These are phyloP conservation scores for Punctoribates punctum DNA, from an alignment of 2,888 invertebrate species.

Conservation along the genomic window DNA sequence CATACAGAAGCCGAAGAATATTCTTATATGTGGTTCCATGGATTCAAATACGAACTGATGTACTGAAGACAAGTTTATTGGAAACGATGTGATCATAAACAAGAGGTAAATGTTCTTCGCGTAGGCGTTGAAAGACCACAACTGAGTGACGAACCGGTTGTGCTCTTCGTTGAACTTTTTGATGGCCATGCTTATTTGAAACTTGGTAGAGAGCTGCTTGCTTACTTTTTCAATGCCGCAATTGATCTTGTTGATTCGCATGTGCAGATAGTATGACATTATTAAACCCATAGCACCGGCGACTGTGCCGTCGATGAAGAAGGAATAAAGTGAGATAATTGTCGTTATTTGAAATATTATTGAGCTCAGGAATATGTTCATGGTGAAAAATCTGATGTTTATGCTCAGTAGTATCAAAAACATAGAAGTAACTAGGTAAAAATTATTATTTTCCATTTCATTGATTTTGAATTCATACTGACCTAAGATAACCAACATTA, in stretches of 20 bases:
- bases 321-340: not conserved
- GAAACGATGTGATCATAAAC: not conserved
- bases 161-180: not conserved
- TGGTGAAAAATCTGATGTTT: not conserved
- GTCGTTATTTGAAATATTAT: not conserved
- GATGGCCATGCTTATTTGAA: not conserved
- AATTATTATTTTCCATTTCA: not conserved
- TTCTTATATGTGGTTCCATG: not conserved
- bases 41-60: not conserved
- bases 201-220: too few relatives aligned
- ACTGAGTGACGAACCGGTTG: not conserved
- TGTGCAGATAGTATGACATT: not conserved
- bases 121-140: not conserved
- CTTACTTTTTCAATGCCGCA: not conserved
- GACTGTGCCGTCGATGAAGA: not conserved
- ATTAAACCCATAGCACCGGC: not conserved
- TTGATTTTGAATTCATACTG: not conserved
- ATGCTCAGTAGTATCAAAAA: not conserved
- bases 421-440: not conserved
- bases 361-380: not conserved
- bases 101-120: not conserved
- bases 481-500: not conserved
- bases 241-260: not conserved
- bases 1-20: not conserved
- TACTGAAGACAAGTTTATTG: not conserved